phyloP scores from a whole-genome alignment of 2,888 invertebrate genomes.

The Drosophila paramelanica region DNA sequence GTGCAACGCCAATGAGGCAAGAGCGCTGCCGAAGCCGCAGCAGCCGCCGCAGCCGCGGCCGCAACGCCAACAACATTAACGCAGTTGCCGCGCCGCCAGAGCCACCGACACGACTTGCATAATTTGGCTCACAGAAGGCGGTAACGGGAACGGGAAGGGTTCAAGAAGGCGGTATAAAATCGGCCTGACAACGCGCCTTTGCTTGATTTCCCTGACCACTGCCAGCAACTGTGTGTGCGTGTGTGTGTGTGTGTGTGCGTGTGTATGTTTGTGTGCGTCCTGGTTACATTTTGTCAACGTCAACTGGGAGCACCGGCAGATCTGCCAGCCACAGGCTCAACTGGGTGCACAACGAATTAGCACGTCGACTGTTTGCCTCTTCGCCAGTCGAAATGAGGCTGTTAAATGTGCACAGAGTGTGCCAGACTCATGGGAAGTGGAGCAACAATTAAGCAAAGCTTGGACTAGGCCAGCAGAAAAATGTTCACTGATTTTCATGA shows the following conservation, averaged over 20 bases:
- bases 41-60: conserved; percentile 58
- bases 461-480: neutral
- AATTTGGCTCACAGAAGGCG: conserved; percentile 37
- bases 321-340: conserved; percentile 50
- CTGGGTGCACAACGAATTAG: conserved; percentile 71
- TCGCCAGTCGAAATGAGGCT: conserved; percentile 27
- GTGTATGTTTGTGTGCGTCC: conserved; percentile 7
- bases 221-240: conserved; percentile 6
- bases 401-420: conserved; percentile 19
- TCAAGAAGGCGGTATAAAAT: neutral
- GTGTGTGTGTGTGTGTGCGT: too few species aligned
- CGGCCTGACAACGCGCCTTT: conserved; percentile 37
- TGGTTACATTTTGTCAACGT: conserved; percentile 55
- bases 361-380: conserved; percentile 61
- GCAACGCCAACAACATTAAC: conserved; percentile 74
- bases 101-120: conserved; percentile 67
- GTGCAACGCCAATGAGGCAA: conserved; percentile 77
- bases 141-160: neutral
- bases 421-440: neutral
- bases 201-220: conserved; percentile 67
- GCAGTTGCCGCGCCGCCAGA: conserved; percentile 41
- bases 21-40: conserved; percentile 55
- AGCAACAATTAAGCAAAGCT: neutral
- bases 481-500: too few species aligned
- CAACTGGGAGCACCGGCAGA: conserved; percentile 20